Percentiles rank a stretch among this genome's conserved stretches.
Conservation (phyloP, 1,140 invertebrate genomes). For the Drosophila eugracilis region DNA sequence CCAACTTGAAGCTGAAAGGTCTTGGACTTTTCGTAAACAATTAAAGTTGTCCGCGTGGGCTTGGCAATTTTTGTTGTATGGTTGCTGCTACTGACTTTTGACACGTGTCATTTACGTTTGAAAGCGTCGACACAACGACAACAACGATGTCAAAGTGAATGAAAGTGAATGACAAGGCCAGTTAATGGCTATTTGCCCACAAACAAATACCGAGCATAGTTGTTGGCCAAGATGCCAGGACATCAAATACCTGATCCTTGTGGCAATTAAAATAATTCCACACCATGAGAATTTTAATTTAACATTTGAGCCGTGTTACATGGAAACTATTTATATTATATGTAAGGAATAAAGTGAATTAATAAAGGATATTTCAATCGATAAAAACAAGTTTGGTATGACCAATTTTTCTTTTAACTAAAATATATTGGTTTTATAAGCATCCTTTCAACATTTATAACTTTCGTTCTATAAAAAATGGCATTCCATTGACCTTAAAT, state of each 20-base stretch:
- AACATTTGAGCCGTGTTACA: constrained; percentile 5
- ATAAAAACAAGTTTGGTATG: too few relatives aligned
- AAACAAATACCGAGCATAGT: constrained; percentile 29
- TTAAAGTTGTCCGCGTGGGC: constrained; percentile 67
- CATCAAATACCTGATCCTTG: constrained; percentile 23
- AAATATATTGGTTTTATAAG: not conserved
- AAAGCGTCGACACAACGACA: constrained; percentile 38
- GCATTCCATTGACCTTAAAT: not conserved
- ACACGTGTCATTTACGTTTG: constrained; percentile 67
- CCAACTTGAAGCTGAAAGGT: constrained; percentile 4
- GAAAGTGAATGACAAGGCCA: constrained; percentile 52
- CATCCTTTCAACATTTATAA: not conserved
- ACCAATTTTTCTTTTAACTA: too few relatives aligned
- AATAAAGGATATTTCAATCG: too few relatives aligned
- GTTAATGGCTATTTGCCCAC: constrained; percentile 44
- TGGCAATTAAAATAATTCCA: constrained; percentile 41
- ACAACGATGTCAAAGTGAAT: constrained; percentile 35
- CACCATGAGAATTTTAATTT: constrained; percentile 37
- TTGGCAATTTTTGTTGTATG: constrained; percentile 40
- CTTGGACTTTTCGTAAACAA: constrained; percentile 46
- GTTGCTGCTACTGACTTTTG: constrained; percentile 58
- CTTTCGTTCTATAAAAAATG: not conserved
- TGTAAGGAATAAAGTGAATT: too few relatives aligned
- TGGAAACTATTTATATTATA: too few relatives aligned
- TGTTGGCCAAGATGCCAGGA: constrained; percentile 25